Evolutionary conservation across 2,113 vertebrate genomes (phyloP), one percentile per base, ranked within the genome.

Genomic region (Neolamprologus cancellatus): DNA sequence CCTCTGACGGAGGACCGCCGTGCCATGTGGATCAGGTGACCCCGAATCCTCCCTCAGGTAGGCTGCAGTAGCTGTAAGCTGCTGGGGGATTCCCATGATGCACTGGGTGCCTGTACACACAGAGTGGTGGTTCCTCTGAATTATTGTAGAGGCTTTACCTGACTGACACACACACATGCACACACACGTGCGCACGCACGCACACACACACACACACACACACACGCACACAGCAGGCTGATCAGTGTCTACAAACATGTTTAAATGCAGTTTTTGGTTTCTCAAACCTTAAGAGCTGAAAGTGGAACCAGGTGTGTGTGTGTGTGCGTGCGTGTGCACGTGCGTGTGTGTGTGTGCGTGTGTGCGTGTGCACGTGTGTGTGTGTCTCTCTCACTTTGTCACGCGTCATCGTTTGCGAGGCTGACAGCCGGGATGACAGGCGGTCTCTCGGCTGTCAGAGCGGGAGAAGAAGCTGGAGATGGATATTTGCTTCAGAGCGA

Each of bases 401-500:
- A 85, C 50, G 83, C 71, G 59, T 71, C 50, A 52, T 30, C n/a
- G 18, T 85, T 79, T 81, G 50, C 61, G 20, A 53, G 14, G 61
- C 50, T 55, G 78, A 44, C 84, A 81, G 78, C 14, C 14, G 17
- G 50, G 84, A 81, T 81, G 84, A 81, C 84, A 55, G 84, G 84
- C 36, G 3, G 84, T 71, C 84, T 85, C 84, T 64, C n/a, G 13
- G 84, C 78, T 85, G 84, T 85, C 78, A 81, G 59, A 28, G 34
- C 9, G 6, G 54, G 78, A 69, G 59, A 23, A 59, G 46, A 61
- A 48, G 55, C 83, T 39, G 20, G 83, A 79, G 74, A 84, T 28
- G 74, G 74, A 79, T 61, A 57, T 84, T 57, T 52, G 54, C 74
- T 64, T 78, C 78, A 84, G 57, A 50, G 78, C 13, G 74, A 17